These are phyloP conservation scores for Lynx canadensis DNA, from an alignment of 2,113 vertebrate species.

Conservation along the genomic window DNA sequence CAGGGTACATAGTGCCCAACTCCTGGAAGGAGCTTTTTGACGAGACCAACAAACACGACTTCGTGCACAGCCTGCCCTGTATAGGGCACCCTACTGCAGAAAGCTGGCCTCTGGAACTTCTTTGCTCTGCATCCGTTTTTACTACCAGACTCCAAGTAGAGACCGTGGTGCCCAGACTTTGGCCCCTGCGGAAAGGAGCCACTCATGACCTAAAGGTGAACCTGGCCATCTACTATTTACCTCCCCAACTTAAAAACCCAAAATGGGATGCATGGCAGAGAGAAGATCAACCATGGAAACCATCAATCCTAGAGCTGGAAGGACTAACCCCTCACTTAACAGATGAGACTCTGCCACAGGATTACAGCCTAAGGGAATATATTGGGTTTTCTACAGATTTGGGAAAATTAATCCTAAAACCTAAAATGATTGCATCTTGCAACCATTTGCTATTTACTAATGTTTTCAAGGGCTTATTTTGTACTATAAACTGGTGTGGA, in stretches of 20 bases:
- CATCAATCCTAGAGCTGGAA: background rate
- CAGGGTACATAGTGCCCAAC: conserved; percentile 83
- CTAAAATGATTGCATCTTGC: background rate
- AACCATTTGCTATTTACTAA: background rate
- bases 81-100: conserved; percentile 85
- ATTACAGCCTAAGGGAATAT: background rate
- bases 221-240: background rate
- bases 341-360: background rate
- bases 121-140: conserved; percentile 87
- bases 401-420: background rate
- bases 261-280: background rate
- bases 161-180: conserved; percentile 79
- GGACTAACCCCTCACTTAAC: background rate
- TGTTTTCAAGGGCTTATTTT: background rate
- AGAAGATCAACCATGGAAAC: background rate
- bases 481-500: background rate
- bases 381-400: background rate
- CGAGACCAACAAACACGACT: conserved; percentile 84
- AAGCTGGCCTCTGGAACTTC: conserved; percentile 86
- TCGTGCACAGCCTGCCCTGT: conserved; percentile 87
- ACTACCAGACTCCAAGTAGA: conserved; percentile 86
- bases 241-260: background rate
- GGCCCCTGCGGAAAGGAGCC: conserved; percentile 81
- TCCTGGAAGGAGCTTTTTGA: conserved; percentile 86
- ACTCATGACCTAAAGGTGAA: background rate